Conservation (phyloP, 2,888 invertebrate genomes). For the Bembecia ichneumoniformis region DNA sequence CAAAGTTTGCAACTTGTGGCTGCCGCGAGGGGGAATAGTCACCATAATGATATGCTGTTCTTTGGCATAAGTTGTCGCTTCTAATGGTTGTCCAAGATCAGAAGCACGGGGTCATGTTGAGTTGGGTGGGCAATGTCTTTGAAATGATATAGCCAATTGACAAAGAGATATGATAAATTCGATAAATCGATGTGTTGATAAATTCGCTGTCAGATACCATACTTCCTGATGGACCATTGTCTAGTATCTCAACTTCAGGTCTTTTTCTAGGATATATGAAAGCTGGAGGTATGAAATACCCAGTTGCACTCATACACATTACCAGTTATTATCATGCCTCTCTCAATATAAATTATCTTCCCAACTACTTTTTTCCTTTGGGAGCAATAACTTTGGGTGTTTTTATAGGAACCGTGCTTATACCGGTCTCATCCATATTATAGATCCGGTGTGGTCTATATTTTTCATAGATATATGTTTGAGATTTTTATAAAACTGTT, state of each 20-base stretch:
- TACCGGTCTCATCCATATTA: slow-evolving; percentile 6
- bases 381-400: slow-evolving; percentile 4
- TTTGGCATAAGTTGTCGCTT: slow-evolving; percentile 1
- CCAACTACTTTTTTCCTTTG: slow-evolving; percentile 5
- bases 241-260: background rate
- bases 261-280: slow-evolving; percentile 2
- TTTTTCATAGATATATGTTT: background rate
- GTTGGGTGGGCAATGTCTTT: slow-evolving; percentile 1
- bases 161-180: too few relatives aligned
- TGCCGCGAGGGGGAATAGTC: background rate
- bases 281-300: slow-evolving; percentile 3
- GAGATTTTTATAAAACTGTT: slow-evolving; percentile 1
- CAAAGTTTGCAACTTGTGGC: slow-evolving; percentile 1
- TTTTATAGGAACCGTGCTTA: slow-evolving; percentile 6
- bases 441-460: slow-evolving; percentile 3
- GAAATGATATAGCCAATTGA: slow-evolving; percentile 2
- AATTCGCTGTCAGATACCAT: slow-evolving; percentile 2
- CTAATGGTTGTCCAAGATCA: background rate
- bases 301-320: slow-evolving; percentile 1
- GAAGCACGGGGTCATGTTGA: background rate
- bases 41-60: background rate
- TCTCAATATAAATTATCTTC: background rate
- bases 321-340: slow-evolving; percentile 1
- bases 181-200: slow-evolving; percentile 1
- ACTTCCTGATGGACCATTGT: slow-evolving; percentile 1